phyloP scores from a whole-genome alignment of 2,113 vertebrate genomes.

The Corythaixoides concolor region DNA sequence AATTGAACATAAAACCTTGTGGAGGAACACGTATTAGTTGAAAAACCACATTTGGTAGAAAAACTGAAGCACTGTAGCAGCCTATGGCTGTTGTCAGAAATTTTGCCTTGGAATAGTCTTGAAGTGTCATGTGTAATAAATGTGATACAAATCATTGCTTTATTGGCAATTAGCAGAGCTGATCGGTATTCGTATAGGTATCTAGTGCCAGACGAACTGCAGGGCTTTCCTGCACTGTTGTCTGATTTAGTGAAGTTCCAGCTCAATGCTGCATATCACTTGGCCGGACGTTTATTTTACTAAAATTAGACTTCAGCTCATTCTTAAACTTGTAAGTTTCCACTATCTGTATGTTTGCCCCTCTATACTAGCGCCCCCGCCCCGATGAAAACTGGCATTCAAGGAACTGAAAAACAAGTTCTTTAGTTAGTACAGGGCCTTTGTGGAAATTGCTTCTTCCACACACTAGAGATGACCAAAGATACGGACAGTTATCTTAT shows the following conservation, averaged over 20 bases:
- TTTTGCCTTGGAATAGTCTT: background rate
- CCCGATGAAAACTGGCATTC: background rate
- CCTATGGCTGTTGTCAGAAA: background rate
- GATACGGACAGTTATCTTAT: background rate
- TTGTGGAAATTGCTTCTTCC: background rate
- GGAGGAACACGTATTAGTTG: background rate
- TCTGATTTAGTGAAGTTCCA: background rate
- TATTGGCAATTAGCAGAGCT: background rate
- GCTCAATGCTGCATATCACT: background rate
- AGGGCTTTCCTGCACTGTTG: background rate
- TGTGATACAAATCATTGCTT: background rate
- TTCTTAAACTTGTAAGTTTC: background rate
- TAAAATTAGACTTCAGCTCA: background rate
- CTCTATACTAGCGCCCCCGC: fast-evolving
- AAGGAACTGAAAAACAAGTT: background rate
- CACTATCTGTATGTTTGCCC: background rate
- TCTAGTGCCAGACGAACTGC: background rate
- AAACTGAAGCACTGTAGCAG: background rate
- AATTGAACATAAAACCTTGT: background rate
- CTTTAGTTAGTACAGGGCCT: background rate
- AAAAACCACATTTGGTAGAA: background rate
- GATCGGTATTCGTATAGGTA: background rate
- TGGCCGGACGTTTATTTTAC: background rate
- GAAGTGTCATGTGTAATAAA: background rate
- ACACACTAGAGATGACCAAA: background rate